Percentiles rank a stretch among this genome's conserved stretches.
These are phyloP conservation scores for Ennomos fuscantarius DNA, from an alignment of 2,888 invertebrate species.

Conservation along the genomic window DNA sequence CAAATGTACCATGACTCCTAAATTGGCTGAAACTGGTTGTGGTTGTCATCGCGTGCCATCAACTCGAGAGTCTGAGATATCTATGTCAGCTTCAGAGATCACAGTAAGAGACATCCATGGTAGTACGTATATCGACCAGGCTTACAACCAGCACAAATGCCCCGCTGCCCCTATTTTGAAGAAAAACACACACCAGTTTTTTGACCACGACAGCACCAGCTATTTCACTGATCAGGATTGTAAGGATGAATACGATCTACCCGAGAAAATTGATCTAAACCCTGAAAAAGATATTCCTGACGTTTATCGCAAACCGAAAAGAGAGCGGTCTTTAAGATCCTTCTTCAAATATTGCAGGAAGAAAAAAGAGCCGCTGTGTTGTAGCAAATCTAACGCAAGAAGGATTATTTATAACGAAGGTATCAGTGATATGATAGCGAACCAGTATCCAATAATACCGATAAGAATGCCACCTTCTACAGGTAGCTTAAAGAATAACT, in stretches of 20 bases:
- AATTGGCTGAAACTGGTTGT: slow-evolving; percentile 55
- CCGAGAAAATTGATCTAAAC: slow-evolving; percentile 24
- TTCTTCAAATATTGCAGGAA: slow-evolving; percentile 33
- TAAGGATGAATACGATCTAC: slow-evolving; percentile 1
- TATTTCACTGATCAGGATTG: neutral
- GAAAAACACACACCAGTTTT: neutral
- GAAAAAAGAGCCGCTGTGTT: slow-evolving; percentile 15
- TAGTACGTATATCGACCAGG: slow-evolving; percentile 25
- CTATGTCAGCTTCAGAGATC: slow-evolving; percentile 38
- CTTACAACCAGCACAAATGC: slow-evolving; percentile 18
- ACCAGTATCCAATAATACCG: slow-evolving; percentile 26
- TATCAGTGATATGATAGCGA: slow-evolving; percentile 53
- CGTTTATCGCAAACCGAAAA: slow-evolving; percentile 26
- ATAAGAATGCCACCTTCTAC: slow-evolving; percentile 22
- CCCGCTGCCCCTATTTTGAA: slow-evolving; percentile 30
- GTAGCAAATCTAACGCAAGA: slow-evolving; percentile 23
- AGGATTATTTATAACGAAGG: slow-evolving; percentile 68
- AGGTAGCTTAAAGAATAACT: slow-evolving; percentile 22
- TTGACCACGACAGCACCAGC: neutral
- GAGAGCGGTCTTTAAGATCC: slow-evolving; percentile 33
- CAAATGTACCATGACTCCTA: slow-evolving; percentile 62
- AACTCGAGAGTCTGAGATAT: slow-evolving; percentile 36
- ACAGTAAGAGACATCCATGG: slow-evolving; percentile 38
- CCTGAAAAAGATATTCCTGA: slow-evolving; percentile 42
- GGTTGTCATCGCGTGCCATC: slow-evolving; percentile 39